Evolutionary conservation across 2,888 invertebrate species (phyloP), one percentile per base, ranked within the genome.

Genomic region (Caenorhabditis doughertyi): DNA sequence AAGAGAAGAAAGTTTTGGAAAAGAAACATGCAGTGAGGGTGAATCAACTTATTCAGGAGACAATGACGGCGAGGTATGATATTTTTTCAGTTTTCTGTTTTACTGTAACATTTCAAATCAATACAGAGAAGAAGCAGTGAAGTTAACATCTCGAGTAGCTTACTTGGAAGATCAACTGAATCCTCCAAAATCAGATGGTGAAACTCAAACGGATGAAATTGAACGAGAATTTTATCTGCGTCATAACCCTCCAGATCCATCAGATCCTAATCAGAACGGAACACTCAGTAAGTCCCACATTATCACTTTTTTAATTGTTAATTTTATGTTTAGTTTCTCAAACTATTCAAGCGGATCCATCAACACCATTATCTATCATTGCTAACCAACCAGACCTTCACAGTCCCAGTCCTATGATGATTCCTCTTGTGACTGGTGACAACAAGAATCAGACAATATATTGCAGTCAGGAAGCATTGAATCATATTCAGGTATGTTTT

Each of bases 31-130:
- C 89, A 8, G 85, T 90, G 13, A 77, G 90, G 0, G 90, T 91
- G 2, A 86, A 89, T 51, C 91, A 91, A 60, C 85, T 91, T 13
- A 84, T 89, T 32, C 89, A 90, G 53, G 91, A 91, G 56, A 89
- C 89, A 3, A 86, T 90, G 77, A 85, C 87, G 44, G 88, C 89
- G 4, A 86, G 89, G 88, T 88, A 5, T 25, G 23, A 25, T 3
- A 44, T 35, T 35, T 60, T 27, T 53, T 53, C 21, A 16, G 23
- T 23, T 23, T 53, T 18, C 27, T 53, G 9, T 16, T 11, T 13
- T 5, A 11, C 2, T 49, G 13, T 39, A 56, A 21, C 29, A 18
- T 47, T 13, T 13, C 29, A 11, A 44, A 23, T 76, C n/a, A n/a
- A n/a, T 87, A 60, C 60, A 89, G 89, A 65, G 87, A 89, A 9